Conservation (phyloP, 1,140 invertebrate genomes). For the Polypedilum vanderplanki region DNA sequence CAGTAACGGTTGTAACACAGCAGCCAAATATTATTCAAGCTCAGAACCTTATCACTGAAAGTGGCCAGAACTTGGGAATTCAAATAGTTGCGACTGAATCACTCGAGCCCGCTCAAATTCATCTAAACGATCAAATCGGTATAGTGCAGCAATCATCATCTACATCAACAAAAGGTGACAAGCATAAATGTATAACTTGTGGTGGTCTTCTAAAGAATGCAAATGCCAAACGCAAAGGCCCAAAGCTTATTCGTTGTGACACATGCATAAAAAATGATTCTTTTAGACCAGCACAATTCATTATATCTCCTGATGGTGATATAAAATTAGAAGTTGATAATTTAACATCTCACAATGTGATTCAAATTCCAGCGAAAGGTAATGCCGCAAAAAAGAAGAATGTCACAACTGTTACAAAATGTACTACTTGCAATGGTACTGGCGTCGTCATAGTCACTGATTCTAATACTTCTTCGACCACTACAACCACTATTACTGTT, state of each 20-base stretch:
- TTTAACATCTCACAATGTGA: constrained; percentile 37
- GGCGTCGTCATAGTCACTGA: constrained; percentile 74
- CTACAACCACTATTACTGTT: neutral
- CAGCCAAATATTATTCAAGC: constrained; percentile 46
- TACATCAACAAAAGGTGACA: constrained; percentile 34
- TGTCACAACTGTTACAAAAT: constrained; percentile 73
- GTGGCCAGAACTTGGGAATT: constrained; percentile 44
- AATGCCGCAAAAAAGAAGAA: constrained; percentile 67
- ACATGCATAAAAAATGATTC: constrained; percentile 49
- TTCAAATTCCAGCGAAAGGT: constrained; percentile 49
- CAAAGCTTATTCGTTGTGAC: constrained; percentile 52
- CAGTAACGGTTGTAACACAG: constrained; percentile 36
- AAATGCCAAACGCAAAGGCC: constrained; percentile 51
- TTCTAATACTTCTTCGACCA: neutral
- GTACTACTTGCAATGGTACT: constrained; percentile 79
- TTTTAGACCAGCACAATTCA: constrained; percentile 48
- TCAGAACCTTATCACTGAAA: constrained; percentile 44
- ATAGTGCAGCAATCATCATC: constrained; percentile 36
- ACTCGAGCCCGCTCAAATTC: constrained; percentile 40
- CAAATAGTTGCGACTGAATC: constrained; percentile 56
- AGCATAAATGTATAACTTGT: constrained; percentile 51
- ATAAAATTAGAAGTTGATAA: constrained; percentile 50
- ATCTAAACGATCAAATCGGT: constrained; percentile 32
- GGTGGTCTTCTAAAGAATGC: constrained; percentile 48
- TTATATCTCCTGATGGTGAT: constrained; percentile 55